Evolutionary conservation across 2,888 invertebrate genomes (phyloP).

Genomic region (Thumatha senex): DNA sequence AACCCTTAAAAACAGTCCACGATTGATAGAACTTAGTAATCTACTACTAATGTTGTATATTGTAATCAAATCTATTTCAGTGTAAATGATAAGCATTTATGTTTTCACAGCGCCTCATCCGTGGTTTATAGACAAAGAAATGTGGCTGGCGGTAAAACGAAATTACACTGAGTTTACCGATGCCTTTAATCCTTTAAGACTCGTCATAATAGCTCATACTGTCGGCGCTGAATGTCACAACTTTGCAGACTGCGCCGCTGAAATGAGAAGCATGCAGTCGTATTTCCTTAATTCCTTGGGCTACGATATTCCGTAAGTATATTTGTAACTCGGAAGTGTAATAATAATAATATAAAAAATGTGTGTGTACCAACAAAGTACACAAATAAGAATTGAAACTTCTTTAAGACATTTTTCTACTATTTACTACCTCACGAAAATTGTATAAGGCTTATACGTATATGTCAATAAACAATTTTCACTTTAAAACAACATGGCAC

Average conservation of each 20-base stretch:
- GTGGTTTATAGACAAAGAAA: slow-evolving; percentile 65
- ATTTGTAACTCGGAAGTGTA: no score
- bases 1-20: no score
- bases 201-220: slow-evolving; percentile 67
- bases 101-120: slow-evolving; percentile 54
- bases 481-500: no score
- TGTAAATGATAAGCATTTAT: neutral
- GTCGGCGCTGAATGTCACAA: slow-evolving; percentile 53
- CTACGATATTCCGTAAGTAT: slow-evolving; percentile 11
- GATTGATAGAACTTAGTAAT: no score
- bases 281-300: slow-evolving; percentile 37
- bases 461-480: no score
- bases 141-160: slow-evolving; percentile 58
- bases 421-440: no score
- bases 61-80: neutral
- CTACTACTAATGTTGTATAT: no score
- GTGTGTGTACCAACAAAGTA: no score
- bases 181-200: slow-evolving; percentile 51
- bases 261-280: slow-evolving; percentile 55
- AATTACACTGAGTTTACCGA: slow-evolving; percentile 26
- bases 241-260: slow-evolving; percentile 59
- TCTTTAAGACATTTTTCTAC: no score
- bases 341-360: no score
- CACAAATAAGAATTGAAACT: no score
- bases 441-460: no score